phyloP scores from a whole-genome alignment of 30 jellyfish, hydroid and myxozoan species.

The Chrysaora quinquecirrha region DNA sequence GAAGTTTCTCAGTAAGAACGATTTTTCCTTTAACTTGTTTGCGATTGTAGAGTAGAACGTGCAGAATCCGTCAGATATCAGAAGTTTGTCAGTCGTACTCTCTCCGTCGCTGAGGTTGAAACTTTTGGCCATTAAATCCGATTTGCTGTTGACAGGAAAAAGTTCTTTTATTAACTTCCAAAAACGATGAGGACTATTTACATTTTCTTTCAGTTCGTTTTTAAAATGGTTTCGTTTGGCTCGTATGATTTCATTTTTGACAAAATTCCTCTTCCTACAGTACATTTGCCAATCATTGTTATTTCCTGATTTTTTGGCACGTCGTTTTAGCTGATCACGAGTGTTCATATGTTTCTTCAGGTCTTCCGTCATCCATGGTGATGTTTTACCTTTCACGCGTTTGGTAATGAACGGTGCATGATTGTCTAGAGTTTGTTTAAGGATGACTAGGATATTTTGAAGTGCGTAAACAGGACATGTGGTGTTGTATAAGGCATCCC shows the following conservation, averaged over 20 bases:
- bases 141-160: conserved; percentile 34
- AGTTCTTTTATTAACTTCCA: conserved; percentile 43
- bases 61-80: conserved; percentile 40
- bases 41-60: conserved; percentile 38
- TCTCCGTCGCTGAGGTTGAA: conserved; percentile 11
- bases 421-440: conserved; percentile 3
- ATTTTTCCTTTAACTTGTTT: conserved; percentile 15
- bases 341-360: conserved; percentile 47
- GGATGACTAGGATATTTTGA: background rate
- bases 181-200: conserved; percentile 24
- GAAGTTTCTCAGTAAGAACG: conserved; percentile 32
- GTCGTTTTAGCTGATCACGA: conserved; percentile 50
- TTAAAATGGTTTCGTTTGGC: conserved; percentile 26
- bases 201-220: conserved; percentile 26
- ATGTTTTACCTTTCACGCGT: conserved; percentile 42
- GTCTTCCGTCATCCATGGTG: conserved; percentile 50
- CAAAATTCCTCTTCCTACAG: conserved; percentile 33
- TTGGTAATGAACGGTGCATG: conserved; percentile 55
- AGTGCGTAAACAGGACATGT: conserved; percentile 18
- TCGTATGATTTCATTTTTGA: conserved; percentile 18
- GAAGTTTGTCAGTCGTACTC: background rate
- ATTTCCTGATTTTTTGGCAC: conserved; percentile 25
- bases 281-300: conserved; percentile 37
- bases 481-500: conserved; percentile 31
- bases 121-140: conserved; percentile 9